Percentiles rank a stretch among this genome's conserved stretches.
phyloP scores from a whole-genome alignment of 2,888 invertebrate species.

The Phortica okadai region DNA sequence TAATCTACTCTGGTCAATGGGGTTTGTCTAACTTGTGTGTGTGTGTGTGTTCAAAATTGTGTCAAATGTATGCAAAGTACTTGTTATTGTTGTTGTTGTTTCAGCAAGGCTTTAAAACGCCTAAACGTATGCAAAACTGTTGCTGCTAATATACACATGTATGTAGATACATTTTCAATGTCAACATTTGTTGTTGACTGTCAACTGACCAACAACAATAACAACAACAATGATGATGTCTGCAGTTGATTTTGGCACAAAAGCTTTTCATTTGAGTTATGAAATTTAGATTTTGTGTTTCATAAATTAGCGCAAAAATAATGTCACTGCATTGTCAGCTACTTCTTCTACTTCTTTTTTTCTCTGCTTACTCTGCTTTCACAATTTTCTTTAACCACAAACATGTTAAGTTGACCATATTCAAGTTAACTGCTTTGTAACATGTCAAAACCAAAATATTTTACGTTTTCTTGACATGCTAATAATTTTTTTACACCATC shows the following conservation, averaged over 20 bases:
- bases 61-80: conserved; percentile 44
- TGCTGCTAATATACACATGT: not conserved
- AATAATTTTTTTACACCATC: too few species aligned
- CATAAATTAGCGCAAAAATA: too few species aligned
- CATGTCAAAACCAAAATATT: too few species aligned
- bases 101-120: not conserved
- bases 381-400: too few species aligned
- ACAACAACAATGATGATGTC: not conserved
- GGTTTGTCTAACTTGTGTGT: not conserved
- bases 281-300: not conserved
- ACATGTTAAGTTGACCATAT: too few species aligned
- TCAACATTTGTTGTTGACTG: not conserved
- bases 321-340: too few species aligned
- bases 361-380: too few species aligned
- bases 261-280: not conserved
- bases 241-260: not conserved
- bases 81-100: conserved; percentile 26
- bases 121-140: not conserved
- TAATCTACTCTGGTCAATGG: not conserved
- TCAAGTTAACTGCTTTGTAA: too few species aligned
- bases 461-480: too few species aligned
- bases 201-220: not conserved
- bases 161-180: not conserved
- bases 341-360: too few species aligned
- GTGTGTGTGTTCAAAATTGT: conserved; percentile 20